These are phyloP conservation scores for Macroteleia sp. DNA, from an alignment of 2,888 invertebrate genomes.

Conservation along the genomic window DNA sequence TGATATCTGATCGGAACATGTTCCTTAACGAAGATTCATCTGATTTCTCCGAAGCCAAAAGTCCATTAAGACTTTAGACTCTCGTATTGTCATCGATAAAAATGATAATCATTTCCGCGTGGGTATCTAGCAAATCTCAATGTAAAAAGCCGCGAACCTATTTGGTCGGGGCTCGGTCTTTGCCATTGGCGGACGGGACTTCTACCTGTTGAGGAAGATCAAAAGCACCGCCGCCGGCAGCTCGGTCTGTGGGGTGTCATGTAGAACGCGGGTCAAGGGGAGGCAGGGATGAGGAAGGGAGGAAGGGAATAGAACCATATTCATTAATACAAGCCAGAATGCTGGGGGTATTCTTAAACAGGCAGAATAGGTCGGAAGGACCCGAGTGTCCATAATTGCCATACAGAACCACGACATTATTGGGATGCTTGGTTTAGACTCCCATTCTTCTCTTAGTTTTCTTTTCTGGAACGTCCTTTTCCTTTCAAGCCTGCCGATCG, in stretches of 20 bases:
- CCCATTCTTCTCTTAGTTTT: constrained; percentile 31
- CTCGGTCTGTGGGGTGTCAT: constrained; percentile 80
- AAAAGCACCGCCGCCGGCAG: constrained; percentile 76
- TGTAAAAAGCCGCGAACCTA: constrained; percentile 51
- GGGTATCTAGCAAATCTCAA: constrained; percentile 67
- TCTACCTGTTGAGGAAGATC: constrained; percentile 77
- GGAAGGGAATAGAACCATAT: constrained; percentile 70
- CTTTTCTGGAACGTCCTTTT: constrained; percentile 26
- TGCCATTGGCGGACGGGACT: constrained; percentile 69
- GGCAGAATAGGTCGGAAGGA: constrained; percentile 48
- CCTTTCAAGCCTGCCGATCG: constrained; percentile 36
- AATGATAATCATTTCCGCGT: constrained; percentile 62
- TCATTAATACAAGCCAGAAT: constrained; percentile 76
- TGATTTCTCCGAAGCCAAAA: too few relatives aligned
- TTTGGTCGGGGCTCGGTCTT: constrained; percentile 74
- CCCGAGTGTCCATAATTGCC: constrained; percentile 56
- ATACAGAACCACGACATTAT: constrained; percentile 48
- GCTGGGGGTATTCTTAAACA: constrained; percentile 75
- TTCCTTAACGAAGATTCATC: too few relatives aligned
- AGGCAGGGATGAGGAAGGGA: constrained; percentile 51
- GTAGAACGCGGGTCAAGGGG: constrained; percentile 67
- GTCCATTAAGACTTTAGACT: too few relatives aligned
- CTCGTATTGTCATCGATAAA: constrained; percentile 51
- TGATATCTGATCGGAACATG: too few relatives aligned
- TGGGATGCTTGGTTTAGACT: constrained; percentile 35